Evolutionary conservation across 2,797 vertebrate species (phyloP), one percentile per base, ranked within the genome.

Genomic region (Sebastes reedi): DNA sequence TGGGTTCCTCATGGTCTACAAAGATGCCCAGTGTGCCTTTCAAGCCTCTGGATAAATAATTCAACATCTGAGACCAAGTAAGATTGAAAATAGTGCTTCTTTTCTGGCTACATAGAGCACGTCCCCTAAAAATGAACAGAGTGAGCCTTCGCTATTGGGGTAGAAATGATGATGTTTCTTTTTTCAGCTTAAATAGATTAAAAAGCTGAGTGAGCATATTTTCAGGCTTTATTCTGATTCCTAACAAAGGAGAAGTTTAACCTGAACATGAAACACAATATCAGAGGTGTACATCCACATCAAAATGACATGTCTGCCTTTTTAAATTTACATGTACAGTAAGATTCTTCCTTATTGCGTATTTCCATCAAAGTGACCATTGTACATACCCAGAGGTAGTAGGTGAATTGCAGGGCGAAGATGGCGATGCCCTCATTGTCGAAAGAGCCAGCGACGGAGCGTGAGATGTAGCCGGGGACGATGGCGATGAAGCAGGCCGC

Each of bases 351-450:
- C 14, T 32, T 22, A 54, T 22, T 4, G 60, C 20, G 14, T 20
- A 8, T 24, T 66, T 30, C 22, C 20, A 42, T 25, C 16, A 54
- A 52, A 14, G 11, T 52, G 29, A 24, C 29, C 4, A 8, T 25
- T 3, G 22, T 56, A 79, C 83, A 25, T 90, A 99, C 98, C 98
- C 98, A 99, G 88, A 99, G 97, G 92, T 99, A 99, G 95, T 99
- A 99, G 77, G 98, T 99, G 95, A 99, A 99, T 88, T 99, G 98
- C 93, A 99, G 96, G 87, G 98, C 98, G 92, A 99, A 99, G 95
- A 99, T 99, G 91, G 98, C 98, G 76, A 99, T 99, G 95, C 98
- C 98, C 95, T 99, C 98, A 61, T 99, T 99, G 95, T 99, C 98
- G 80, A 99, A 99, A 8, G 98, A 99, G 86, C 98, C 98, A 3